A percentile compares a stretch with the other conserved stretches of the same genome.
Evolutionary conservation across 2,797 vertebrate species (phyloP).

Genomic region (Morus bassanus): DNA sequence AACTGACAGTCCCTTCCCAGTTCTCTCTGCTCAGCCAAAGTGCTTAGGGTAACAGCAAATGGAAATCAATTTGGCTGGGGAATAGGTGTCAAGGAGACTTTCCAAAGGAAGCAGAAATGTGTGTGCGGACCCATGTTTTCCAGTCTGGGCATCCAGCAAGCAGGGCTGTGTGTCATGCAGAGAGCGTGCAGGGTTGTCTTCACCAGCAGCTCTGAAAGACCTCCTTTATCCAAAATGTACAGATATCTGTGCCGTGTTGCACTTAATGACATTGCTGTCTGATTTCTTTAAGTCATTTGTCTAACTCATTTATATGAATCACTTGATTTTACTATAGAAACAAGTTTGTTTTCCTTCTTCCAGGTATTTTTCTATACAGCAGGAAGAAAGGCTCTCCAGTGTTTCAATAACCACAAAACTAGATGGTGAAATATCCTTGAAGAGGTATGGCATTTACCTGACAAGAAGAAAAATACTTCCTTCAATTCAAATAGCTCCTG

Average conservation of each 20-base stretch:
- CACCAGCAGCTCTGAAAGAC: not conserved
- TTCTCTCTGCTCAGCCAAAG: not conserved
- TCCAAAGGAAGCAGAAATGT: not conserved
- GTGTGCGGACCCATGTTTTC: not conserved
- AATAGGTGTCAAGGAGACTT: not conserved
- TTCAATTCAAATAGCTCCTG: not conserved
- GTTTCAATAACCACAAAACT: not conserved
- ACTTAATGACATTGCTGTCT: not conserved
- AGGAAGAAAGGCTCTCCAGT: not conserved
- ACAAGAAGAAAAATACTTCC: not conserved
- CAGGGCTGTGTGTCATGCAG: not conserved
- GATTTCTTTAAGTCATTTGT: not conserved
- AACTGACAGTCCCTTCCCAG: not conserved
- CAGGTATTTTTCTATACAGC: not conserved
- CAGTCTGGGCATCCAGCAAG: not conserved
- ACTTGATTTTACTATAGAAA: not conserved
- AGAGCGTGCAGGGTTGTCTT: not conserved
- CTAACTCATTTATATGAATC: not conserved
- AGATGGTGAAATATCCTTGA: conserved; percentile 8
- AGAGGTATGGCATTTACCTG: not conserved
- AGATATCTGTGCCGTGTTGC: not conserved
- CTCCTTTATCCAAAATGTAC: not conserved
- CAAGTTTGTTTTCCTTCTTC: not conserved
- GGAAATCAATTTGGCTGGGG: not conserved
- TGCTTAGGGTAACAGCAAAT: not conserved